A percentile compares a stretch with the other conserved stretches of the same genome.
These are phyloP conservation scores for Epizoanthus stellaris DNA, from an alignment of 92 coral and sea anemone genomes.

Conservation along the genomic window DNA sequence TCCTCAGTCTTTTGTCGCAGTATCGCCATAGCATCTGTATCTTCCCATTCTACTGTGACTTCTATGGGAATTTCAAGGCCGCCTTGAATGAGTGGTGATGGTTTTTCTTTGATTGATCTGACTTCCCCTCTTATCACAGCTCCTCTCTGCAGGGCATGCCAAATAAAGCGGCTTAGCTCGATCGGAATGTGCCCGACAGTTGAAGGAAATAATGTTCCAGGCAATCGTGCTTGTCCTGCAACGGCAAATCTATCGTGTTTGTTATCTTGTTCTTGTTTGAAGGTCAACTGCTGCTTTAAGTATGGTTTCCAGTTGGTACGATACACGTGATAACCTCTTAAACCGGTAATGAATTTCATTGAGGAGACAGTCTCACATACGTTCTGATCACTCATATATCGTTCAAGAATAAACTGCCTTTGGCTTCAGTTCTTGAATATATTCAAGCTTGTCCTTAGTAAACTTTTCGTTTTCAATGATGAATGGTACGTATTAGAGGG, in stretches of 20 bases:
- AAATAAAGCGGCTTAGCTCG: constrained; percentile 63
- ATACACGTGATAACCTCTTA: constrained; percentile 54
- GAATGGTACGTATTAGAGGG: neutral
- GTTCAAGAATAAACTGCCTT: constrained; percentile 5
- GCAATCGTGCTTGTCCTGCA: constrained; percentile 45
- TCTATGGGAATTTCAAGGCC: constrained; percentile 24
- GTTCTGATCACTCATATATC: neutral
- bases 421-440: constrained; percentile 27
- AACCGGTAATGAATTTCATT: constrained; percentile 46
- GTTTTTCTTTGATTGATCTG: constrained; percentile 9
- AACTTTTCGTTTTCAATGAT: neutral
- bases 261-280: constrained; percentile 50
- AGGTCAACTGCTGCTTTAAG: constrained; percentile 53
- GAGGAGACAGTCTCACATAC: neutral
- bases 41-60: constrained; percentile 23
- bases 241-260: constrained; percentile 53
- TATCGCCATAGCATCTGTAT: neutral
- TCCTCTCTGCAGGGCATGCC: constrained; percentile 48
- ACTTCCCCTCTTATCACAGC: constrained; percentile 16
- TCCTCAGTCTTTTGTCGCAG: neutral
- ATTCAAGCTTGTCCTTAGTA: constrained; percentile 3
- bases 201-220: constrained; percentile 68
- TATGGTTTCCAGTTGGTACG: constrained; percentile 46
- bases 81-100: constrained; percentile 30
- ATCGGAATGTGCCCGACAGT: constrained; percentile 67